phyloP scores from a whole-genome alignment of 1,140 invertebrate species.

The Drosophila sucinea region DNA sequence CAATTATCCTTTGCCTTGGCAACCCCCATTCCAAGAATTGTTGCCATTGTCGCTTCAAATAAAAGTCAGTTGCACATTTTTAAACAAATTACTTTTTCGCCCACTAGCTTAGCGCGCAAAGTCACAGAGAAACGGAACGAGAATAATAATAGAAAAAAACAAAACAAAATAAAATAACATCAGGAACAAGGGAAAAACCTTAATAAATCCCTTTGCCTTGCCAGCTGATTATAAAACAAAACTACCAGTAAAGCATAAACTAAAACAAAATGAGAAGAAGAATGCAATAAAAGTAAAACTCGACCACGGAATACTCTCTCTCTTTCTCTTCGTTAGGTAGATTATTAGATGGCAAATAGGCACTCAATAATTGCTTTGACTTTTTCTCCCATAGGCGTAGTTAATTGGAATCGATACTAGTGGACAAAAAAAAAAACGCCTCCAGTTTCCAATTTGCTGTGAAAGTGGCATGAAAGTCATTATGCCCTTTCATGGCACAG shows the following conservation, averaged over 20 bases:
- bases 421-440: too few species aligned
- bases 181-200: slow-evolving; percentile 39
- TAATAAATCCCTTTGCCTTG: slow-evolving; percentile 50
- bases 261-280: background rate
- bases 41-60: slow-evolving; percentile 59
- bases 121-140: slow-evolving; percentile 13
- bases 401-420: too few species aligned
- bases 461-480: background rate
- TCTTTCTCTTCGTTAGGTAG: background rate
- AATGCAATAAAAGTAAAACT: too few species aligned
- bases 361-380: too few species aligned
- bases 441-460: too few species aligned
- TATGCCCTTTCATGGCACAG: background rate
- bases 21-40: slow-evolving; percentile 22
- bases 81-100: slow-evolving; percentile 71
- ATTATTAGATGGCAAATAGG: too few species aligned
- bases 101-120: slow-evolving; percentile 26
- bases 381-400: too few species aligned
- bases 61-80: slow-evolving; percentile 72
- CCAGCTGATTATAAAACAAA: slow-evolving; percentile 61
- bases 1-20: slow-evolving; percentile 52
- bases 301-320: slow-evolving; percentile 12
- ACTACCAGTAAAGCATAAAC: slow-evolving; percentile 15
- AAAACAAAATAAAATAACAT: slow-evolving; percentile 36
- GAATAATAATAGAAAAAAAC: background rate